Evolutionary conservation across 1,140 invertebrate species (phyloP).

Genomic region (Lepidurus arcticus): DNA sequence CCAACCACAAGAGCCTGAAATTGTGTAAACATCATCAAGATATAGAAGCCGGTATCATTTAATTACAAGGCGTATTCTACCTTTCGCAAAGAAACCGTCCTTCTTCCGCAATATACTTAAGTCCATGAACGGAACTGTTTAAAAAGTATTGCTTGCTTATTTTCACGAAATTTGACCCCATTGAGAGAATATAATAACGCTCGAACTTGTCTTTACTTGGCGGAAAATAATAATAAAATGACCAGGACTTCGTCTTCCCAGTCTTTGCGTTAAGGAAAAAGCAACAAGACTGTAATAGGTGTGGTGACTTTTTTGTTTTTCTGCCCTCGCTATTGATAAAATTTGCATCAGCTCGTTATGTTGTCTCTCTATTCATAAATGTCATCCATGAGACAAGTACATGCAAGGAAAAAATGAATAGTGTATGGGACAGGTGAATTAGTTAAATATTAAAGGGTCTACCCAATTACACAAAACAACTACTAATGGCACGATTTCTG

Average conservation of each 20-base stretch:
- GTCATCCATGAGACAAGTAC: too few species aligned
- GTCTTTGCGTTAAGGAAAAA: neutral
- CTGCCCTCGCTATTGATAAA: too few species aligned
- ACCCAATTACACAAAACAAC: too few species aligned
- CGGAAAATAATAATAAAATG: neutral
- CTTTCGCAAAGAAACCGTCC: slow-evolving; percentile 24
- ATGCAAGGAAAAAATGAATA: too few species aligned
- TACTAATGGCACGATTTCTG: too few species aligned
- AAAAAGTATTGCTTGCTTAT: neutral
- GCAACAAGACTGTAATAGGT: neutral
- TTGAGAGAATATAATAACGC: neutral
- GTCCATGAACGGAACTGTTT: slow-evolving; percentile 24
- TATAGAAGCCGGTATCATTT: neutral
- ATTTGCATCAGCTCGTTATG: too few species aligned
- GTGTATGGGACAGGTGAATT: too few species aligned
- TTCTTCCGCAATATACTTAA: slow-evolving; percentile 24
- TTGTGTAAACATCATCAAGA: neutral
- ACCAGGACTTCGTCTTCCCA: neutral
- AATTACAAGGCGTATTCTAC: neutral
- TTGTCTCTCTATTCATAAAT: too few species aligned
- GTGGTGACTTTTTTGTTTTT: too few species aligned
- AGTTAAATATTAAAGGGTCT: too few species aligned
- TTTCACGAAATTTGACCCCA: neutral
- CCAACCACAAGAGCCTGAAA: slow-evolving; percentile 12
- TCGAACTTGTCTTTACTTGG: neutral